Base-by-base conservation (phyloP, 2,888 invertebrate genomes). In the Elysia crispata region DNA sequence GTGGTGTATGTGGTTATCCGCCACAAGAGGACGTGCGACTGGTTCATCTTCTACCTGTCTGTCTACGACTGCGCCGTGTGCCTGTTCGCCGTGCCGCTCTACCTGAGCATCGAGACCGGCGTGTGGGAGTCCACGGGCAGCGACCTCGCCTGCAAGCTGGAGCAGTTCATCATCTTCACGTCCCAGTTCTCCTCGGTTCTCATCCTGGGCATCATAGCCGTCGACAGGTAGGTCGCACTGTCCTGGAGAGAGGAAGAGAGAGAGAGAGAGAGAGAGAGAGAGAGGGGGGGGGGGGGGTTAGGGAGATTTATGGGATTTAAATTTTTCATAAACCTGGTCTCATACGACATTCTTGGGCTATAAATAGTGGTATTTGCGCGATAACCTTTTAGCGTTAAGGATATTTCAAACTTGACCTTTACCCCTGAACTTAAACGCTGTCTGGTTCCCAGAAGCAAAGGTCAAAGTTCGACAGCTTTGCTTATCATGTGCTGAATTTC, bases 21-120 rank as follows among this genome's bases (percentile, higher is more conserved):
- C 30, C 76, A 76, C 28, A 80, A 80, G 70, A 41, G 80, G 60
- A 80, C 80, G 6, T 80, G 73, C 28, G 80, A 80, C 57, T 80
- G 80, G 80, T 80, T 80, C 73, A 73, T 77, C n/a, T 80, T 80
- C 76, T 80, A 76, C 66, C 73, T 80, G 13, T 70, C 80, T 1
- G 80, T 80, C 25, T 80, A 77, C 73, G 80, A 80, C 70, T 75
- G 80, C 70, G 80, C 80, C 6, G 80, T 80, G 13, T 80, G 80
- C 33, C 66, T 80, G 31, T 80, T 80, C 30, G 80, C 80, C 0
- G 80, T 80, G 28, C 80, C 80, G n/a, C 49, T 80, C n/a, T 80
- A 80, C 50, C 66, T 80, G n/a, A 80, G 80, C 50, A 69, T 80
- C 23, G 80, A 80, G 70, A 80, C 80, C 1, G 80, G 80, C 5